Evolutionary conservation across 35 echinoderm and acorn worm species (phyloP).

Genomic region (Lytechinus pictus): DNA sequence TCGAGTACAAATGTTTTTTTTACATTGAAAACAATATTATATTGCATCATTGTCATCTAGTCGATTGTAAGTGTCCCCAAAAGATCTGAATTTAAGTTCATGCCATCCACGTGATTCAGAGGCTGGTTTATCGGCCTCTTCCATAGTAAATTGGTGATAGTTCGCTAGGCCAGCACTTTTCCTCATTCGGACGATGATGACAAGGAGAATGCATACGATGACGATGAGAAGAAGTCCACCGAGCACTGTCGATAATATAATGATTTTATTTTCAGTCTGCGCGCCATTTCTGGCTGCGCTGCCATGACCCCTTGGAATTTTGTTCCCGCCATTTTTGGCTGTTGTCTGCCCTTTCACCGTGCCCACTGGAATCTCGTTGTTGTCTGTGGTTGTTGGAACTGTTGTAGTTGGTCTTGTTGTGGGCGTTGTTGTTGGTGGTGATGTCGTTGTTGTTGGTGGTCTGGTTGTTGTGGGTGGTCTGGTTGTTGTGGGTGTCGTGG

Average conservation of each 20-base stretch:
- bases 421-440: neutral
- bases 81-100: slow-evolving; percentile 45
- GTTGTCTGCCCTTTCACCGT: neutral
- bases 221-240: slow-evolving; percentile 35
- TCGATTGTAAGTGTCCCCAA: slow-evolving; percentile 27
- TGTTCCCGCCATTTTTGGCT: neutral
- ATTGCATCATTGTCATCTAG: slow-evolving; percentile 19
- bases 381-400: neutral
- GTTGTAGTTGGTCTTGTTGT: neutral
- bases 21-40: neutral
- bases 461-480: neutral
- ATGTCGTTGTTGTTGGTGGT: neutral
- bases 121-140: slow-evolving; percentile 25
- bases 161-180: neutral
- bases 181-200: slow-evolving; percentile 31
- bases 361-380: slow-evolving; percentile 5
- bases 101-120: slow-evolving; percentile 29
- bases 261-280: neutral
- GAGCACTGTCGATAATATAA: slow-evolving; percentile 29
- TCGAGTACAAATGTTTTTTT: neutral
- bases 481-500: slow-evolving; percentile 21
- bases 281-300: neutral
- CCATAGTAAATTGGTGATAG: slow-evolving; percentile 39
- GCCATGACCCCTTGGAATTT: neutral
- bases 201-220: slow-evolving; percentile 30